Evolutionary conservation across 1,140 invertebrate genomes (phyloP).

Genomic region (Oedothorax gibbosus): DNA sequence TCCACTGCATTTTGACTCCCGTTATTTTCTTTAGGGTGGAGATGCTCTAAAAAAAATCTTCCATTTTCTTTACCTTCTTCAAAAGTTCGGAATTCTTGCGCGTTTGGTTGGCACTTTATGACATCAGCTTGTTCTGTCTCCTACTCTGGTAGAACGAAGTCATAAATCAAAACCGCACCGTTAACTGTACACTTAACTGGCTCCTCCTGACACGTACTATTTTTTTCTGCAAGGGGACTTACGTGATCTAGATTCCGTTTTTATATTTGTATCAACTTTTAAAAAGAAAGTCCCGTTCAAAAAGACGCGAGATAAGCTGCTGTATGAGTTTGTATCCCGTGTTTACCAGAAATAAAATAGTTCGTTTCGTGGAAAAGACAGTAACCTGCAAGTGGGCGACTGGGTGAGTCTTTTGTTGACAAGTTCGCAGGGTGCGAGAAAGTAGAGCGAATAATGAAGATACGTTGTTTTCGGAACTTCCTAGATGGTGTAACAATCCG

Average conservation of each 20-base stretch:
- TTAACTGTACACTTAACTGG: conserved; percentile 37
- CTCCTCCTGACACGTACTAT: not conserved
- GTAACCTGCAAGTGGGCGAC: conserved; percentile 10
- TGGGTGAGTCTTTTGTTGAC: no score
- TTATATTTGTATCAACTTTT: conserved; percentile 13
- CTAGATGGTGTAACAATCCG: no score
- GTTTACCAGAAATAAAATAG: not conserved
- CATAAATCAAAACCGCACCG: conserved; percentile 42
- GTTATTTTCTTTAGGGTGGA: not conserved
- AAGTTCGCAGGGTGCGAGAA: no score
- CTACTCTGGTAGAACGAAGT: conserved; percentile 7
- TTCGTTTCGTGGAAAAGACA: conserved; percentile 15
- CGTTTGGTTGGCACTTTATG: conserved; percentile 30
- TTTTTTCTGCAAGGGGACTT: not conserved
- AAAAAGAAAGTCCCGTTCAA: not conserved
- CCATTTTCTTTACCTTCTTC: conserved; percentile 35
- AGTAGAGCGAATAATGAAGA: no score
- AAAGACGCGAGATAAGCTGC: not conserved
- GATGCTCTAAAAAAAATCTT: not conserved
- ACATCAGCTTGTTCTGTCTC: conserved; percentile 40
- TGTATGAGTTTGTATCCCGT: conserved; percentile 9
- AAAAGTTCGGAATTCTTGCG: conserved; percentile 39
- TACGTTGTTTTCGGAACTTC: no score
- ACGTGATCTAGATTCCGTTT: not conserved
- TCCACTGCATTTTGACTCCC: no score